Base-by-base conservation (phyloP, 2,797 vertebrate species). In the Mareca strepera region DNA sequence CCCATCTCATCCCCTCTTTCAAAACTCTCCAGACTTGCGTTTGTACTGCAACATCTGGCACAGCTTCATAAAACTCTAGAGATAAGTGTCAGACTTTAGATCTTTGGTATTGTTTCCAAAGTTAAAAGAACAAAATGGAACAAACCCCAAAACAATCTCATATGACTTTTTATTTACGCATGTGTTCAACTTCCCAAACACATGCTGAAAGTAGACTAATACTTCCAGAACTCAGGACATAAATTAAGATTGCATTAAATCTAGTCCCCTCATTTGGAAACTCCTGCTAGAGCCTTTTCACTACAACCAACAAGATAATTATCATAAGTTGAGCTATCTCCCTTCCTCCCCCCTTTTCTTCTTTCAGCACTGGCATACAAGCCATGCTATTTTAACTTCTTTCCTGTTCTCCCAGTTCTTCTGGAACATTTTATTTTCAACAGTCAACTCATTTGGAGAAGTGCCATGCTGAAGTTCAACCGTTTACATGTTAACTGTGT, bases 391-490 rank as follows among this genome's bases (percentile, higher is more conserved):
- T 98, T 98, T 98, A 98, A 98, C 97, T 98, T 98, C 98, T 98
- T 98, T 98, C 98, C 98, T 98, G 98, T 98, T 98, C 98, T 98
- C 98, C 98, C 97, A 98, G 98, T 98, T 98, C 98, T 98, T 98
- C 98, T 98, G 98, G 98, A 98, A 98, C 98, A 98, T 98, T 98
- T 98, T 98, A 98, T 98, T 98, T 98, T 98, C 97, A 97, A 98
- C 97, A 98, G 98, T 98, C 98, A 98, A 98, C 97, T 98, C 97
- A 97, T 98, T 97, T 98, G 98, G 98, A 98, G 97, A 97, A 98
- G 82, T 98, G 98, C 98, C 98, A 98, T 83, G 90, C 93, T 97
- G 97, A 98, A 96, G 98, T 98, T 98, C 97, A 97, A 97, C 98
- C 94, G 75, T 98, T 98, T 97, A 96, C 96, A 94, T 94, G 90